Base-by-base conservation (phyloP, 2,888 invertebrate species). In the Bellardia bayeri region DNA sequence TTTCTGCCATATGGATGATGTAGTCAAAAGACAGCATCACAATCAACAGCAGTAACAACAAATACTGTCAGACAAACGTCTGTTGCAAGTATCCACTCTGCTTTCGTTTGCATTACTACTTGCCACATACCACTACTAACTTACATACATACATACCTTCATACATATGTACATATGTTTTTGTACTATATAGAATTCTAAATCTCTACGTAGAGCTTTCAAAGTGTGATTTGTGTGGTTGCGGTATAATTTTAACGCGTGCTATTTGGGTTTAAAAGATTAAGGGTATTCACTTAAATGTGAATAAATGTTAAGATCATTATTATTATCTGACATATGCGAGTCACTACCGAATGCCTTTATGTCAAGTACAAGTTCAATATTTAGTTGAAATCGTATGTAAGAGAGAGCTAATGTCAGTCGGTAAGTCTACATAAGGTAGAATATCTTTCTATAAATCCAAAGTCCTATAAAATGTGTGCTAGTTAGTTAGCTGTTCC, bases 201-300 rank as follows among this genome's bases (percentile, higher is more conserved):
- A 8, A 54, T 0, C 13, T 40, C 2, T 30, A 14, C 3, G 30
- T 5, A 37, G 13, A 81, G 74, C 68, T 30, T 72, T 79, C 16
- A 80, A 72, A 76, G 58, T 87, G 83, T 76, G 79, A 88, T 87
- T 85, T 88, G 85, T 85, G 84, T 76, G 85, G 71, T 85, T 88
- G 82, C 75, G 85, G 82, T 85, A 82, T 61, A 71, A 85, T 68
- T 87, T 80, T 76, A 85, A 85, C 82, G 78, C 87, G 87, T 87
- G 85, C 83, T 81, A 66, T 66, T 37, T 45, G 8, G 1, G 61
- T 11, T 33, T 58, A n/a, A 8, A 51, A 3, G 0, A 64, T 56
- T 69, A 76, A 54, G 63, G 81, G 75, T 54, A 71, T 85, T 85
- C 84, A 76, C 37, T 30, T 13, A 6, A 33, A 33, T n/a, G 11